Conservation (phyloP, 1,140 invertebrate species). For the Bombus breviceps region DNA sequence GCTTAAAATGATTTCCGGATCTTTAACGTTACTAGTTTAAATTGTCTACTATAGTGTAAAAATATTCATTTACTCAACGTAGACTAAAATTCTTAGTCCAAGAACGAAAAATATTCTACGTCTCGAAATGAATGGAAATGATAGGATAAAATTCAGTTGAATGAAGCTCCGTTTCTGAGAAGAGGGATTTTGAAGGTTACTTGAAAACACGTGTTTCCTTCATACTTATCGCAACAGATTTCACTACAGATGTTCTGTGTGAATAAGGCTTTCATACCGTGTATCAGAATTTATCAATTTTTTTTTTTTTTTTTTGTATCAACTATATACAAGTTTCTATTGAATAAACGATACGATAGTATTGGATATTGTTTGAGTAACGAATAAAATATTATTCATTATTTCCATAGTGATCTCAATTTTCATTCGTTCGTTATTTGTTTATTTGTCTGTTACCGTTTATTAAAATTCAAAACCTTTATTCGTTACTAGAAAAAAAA, state of each 20-base stretch:
- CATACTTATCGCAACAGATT: constrained; percentile 1
- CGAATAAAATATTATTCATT: too few species aligned
- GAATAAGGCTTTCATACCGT: too few species aligned
- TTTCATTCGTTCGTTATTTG: neutral
- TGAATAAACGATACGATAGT: neutral
- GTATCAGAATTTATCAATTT: neutral
- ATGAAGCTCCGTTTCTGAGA: neutral
- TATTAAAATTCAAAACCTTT: too few species aligned
- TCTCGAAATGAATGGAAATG: neutral
- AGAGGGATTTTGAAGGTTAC: neutral
- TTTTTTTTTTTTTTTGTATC: neutral
- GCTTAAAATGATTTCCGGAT: too few species aligned
- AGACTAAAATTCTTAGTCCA: too few species aligned
- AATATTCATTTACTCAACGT: too few species aligned
- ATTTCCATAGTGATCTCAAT: neutral
- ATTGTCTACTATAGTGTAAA: too few species aligned
- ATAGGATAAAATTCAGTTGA: neutral
- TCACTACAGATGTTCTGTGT: neutral
- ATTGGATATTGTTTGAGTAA: neutral
- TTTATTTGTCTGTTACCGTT: neutral
- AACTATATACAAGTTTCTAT: neutral
- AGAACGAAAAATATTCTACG: neutral
- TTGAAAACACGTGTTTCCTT: neutral
- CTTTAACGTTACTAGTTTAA: too few species aligned
- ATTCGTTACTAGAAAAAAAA: neutral